phyloP scores from a whole-genome alignment of 2,888 invertebrate genomes.

The Megalurothrips usitatus region DNA sequence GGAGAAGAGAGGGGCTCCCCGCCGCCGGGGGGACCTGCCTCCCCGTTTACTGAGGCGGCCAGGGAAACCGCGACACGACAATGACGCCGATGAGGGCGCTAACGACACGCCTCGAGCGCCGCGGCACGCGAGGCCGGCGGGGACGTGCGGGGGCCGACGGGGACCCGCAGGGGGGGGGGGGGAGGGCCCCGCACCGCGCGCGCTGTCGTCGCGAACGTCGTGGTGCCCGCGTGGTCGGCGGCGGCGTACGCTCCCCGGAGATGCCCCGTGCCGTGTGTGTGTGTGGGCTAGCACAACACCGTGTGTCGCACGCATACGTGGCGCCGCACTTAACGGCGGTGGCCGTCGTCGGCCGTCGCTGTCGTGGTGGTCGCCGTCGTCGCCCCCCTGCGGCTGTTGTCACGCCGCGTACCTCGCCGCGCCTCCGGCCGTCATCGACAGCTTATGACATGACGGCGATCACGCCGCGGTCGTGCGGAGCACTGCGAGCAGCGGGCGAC shows the following conservation, averaged over 20 bases:
- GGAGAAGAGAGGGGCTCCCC: neutral
- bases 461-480: neutral
- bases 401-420: neutral
- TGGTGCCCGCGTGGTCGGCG: too few relatives aligned
- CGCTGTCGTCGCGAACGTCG: too few relatives aligned
- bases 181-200: neutral
- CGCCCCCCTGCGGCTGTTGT: too few relatives aligned
- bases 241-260: too few relatives aligned
- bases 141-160: neutral
- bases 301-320: too few relatives aligned
- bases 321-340: too few relatives aligned
- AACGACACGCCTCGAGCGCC: neutral
- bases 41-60: neutral
- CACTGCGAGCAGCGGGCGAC: neutral
- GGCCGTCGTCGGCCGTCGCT: too few relatives aligned
- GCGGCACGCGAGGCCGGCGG: neutral
- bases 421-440: neutral
- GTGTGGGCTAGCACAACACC: too few relatives aligned
- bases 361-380: too few relatives aligned
- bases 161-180: neutral
- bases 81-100: conserved; percentile 19
- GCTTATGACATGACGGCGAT: too few relatives aligned
- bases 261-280: too few relatives aligned
- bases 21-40: neutral
- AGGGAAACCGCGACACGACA: neutral